Conservation (phyloP, 2,888 invertebrate species). For the Rosalia funebris region DNA sequence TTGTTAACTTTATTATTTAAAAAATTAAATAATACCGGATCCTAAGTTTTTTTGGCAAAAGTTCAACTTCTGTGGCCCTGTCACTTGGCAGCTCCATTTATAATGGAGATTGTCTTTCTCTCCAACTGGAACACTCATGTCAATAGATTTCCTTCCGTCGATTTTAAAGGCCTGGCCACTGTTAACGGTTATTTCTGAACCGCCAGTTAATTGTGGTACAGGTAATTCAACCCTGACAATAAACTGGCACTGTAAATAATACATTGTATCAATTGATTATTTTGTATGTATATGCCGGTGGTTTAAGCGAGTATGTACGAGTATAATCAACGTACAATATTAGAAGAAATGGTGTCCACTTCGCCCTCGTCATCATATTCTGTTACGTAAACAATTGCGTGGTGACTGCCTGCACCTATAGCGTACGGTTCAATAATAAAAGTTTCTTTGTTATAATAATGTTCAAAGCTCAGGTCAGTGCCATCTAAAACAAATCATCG, state of each 20-base stretch:
- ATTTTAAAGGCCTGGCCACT: conserved; percentile 12
- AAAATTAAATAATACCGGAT: no score
- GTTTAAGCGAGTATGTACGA: no score
- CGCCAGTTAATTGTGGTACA: conserved; percentile 30
- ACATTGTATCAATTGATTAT: no score
- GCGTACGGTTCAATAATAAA: conserved; percentile 5
- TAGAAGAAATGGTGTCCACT: no score
- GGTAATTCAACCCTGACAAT: conserved; percentile 23
- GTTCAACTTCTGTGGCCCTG: background rate
- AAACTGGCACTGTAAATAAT: conserved; percentile 20
- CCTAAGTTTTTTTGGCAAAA: conserved; percentile 21
- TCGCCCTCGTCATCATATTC: background rate
- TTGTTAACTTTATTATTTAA: no score
- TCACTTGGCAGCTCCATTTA: conserved; percentile 28
- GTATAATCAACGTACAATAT: background rate
- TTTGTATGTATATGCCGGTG: no score
- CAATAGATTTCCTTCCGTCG: conserved; percentile 26
- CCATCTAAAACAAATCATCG: background rate
- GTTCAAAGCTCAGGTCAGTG: background rate
- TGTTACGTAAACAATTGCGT: background rate
- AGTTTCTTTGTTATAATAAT: conserved; percentile 4
- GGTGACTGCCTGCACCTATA: background rate
- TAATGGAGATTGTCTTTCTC: conserved; percentile 18
- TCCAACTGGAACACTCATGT: conserved; percentile 27
- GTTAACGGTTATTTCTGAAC: conserved; percentile 19